These are phyloP conservation scores for Nomada fucata DNA, from an alignment of 2,888 invertebrate species.

Conservation along the genomic window DNA sequence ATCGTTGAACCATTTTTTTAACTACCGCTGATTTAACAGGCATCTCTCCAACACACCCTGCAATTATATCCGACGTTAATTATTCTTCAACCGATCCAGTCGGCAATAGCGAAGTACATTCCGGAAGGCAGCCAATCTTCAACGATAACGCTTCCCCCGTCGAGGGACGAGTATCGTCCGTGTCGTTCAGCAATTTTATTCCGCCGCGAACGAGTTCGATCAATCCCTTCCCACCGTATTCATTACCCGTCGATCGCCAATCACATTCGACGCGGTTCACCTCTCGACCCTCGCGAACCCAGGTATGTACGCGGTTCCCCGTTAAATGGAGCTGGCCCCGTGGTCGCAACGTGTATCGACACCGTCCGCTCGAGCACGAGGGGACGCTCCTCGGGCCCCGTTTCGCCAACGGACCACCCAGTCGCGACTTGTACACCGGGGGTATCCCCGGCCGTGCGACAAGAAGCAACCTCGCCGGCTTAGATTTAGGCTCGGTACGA, in stretches of 20 bases:
- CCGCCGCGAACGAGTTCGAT: neutral
- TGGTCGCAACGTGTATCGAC: conserved; percentile 25
- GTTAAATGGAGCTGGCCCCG: conserved; percentile 26
- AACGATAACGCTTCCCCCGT: too few species aligned
- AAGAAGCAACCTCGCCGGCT: conserved; percentile 58
- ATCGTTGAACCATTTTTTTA: too few species aligned
- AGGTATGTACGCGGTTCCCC: neutral
- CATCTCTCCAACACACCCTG: too few species aligned
- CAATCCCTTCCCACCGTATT: neutral
- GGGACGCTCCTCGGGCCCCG: conserved; percentile 15
- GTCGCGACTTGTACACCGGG: conserved; percentile 39
- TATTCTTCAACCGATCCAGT: too few species aligned
- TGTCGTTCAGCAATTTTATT: too few species aligned
- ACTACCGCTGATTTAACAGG: too few species aligned
- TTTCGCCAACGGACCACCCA: conserved; percentile 52
- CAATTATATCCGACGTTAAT: too few species aligned
- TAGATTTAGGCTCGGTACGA: conserved; percentile 59
- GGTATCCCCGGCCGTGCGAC: conserved; percentile 16
- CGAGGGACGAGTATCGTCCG: too few species aligned
- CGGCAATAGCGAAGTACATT: too few species aligned
- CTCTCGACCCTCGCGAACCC: neutral
- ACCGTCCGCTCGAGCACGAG: conserved; percentile 10
- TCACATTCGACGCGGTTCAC: neutral
- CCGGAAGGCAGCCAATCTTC: too few species aligned
- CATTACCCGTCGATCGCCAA: neutral